phyloP scores from a whole-genome alignment of 35 echinoderm and acorn worm genomes.

The Acanthaster planci region DNA sequence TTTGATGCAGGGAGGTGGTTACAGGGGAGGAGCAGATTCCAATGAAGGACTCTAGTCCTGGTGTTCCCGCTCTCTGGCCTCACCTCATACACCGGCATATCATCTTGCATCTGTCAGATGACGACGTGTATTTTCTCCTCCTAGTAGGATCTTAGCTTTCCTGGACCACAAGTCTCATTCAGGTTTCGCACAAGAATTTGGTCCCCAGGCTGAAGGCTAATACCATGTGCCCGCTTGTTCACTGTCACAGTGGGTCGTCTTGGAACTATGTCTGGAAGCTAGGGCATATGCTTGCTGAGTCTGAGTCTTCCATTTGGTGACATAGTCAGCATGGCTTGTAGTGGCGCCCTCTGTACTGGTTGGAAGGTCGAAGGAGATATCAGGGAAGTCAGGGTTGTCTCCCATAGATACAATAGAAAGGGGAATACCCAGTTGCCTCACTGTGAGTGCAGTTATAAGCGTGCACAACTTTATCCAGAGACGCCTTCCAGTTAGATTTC shows the following conservation, averaged over 20 bases:
- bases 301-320: constrained; percentile 51
- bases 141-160: constrained; percentile 58
- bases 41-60: constrained; percentile 45
- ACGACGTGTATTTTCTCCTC: constrained; percentile 57
- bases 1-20: constrained; percentile 30
- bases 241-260: no score
- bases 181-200: constrained; percentile 60
- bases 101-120: not conserved
- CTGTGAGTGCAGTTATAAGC: constrained; percentile 57
- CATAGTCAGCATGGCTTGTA: constrained; percentile 17
- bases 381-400: constrained; percentile 57
- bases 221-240: no score
- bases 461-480: no score
- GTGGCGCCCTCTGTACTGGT: not conserved
- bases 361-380: constrained; percentile 49
- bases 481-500: constrained; percentile 56
- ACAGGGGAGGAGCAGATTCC: constrained; percentile 80
- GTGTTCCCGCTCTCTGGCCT: constrained; percentile 52
- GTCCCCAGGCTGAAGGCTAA: constrained; percentile 39
- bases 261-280: constrained; percentile 34
- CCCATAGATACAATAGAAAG: constrained; percentile 63
- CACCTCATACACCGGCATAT: constrained; percentile 63
- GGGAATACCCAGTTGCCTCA: constrained; percentile 65
- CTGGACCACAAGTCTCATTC: constrained; percentile 51
- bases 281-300: constrained; percentile 61